phyloP scores from a whole-genome alignment of 2,797 vertebrate genomes.

The Enteromius treurensis region DNA sequence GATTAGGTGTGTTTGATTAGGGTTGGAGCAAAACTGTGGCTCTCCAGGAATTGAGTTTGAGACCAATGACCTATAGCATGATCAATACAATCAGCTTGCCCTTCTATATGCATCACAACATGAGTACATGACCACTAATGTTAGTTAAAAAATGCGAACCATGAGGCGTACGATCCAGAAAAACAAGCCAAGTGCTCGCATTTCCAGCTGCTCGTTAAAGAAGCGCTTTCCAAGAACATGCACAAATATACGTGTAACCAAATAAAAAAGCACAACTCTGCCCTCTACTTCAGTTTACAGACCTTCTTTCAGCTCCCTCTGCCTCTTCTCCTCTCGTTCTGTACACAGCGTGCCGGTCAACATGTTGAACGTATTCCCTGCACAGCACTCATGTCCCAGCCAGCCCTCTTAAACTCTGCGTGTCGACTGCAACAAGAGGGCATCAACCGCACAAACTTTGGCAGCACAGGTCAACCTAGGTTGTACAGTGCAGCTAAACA shows the following conservation, averaged over 20 bases:
- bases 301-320: constrained; percentile 26
- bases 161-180: not conserved
- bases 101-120: not conserved
- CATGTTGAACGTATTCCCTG: constrained; percentile 47
- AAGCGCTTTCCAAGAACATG: constrained; percentile 11
- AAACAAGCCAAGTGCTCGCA: not conserved
- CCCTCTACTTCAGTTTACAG: not conserved
- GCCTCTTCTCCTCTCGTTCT: constrained; percentile 23
- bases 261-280: constrained; percentile 17
- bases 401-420: constrained; percentile 35
- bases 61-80: not conserved
- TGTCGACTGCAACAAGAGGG: constrained; percentile 52
- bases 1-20: no score
- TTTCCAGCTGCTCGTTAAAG: constrained; percentile 10
- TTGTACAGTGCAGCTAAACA: constrained; percentile 21
- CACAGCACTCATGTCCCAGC: constrained; percentile 48
- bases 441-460: constrained; percentile 59
- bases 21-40: no score
- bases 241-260: not conserved
- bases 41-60: no score
- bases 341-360: constrained; percentile 65
- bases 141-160: not conserved
- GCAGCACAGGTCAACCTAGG: constrained; percentile 10
- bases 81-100: not conserved
- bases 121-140: not conserved